A percentile compares a stretch with the other conserved stretches of the same genome.
These are phyloP conservation scores for Delphinus delphis DNA, from an alignment of 2,113 vertebrate genomes.

Conservation along the genomic window DNA sequence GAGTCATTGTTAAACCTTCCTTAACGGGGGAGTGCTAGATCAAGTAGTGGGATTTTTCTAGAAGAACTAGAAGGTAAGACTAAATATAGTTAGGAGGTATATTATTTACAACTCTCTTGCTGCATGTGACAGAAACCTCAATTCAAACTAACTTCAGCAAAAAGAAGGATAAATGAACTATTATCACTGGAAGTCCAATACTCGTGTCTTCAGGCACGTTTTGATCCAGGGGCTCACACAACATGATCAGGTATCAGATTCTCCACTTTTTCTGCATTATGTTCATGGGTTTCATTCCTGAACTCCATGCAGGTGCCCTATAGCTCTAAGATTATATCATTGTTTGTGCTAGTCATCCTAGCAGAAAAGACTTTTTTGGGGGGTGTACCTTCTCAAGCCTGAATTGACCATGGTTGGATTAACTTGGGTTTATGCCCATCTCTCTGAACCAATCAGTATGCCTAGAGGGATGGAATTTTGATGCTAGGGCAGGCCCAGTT, in stretches of 20 bases:
- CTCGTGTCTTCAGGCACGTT: background rate
- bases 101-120: conserved; percentile 17
- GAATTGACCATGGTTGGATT: background rate
- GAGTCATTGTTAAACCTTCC: background rate
- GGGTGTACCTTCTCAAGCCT: background rate
- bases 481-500: background rate
- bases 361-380: background rate
- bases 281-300: background rate
- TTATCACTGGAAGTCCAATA: background rate
- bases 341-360: background rate
- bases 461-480: background rate
- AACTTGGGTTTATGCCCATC: background rate
- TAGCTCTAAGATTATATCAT: background rate
- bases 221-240: background rate
- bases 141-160: background rate
- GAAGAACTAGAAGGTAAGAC: background rate
- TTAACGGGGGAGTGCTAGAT: background rate
- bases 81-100: background rate
- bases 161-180: background rate
- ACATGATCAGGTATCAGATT: background rate
- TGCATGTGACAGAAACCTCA: conserved; percentile 10
- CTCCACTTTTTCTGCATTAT: background rate
- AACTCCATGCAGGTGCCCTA: background rate
- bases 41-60: conserved; percentile 2
- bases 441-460: background rate